Conservation (phyloP, 1,140 invertebrate genomes). For the Micrasema longulum region DNA sequence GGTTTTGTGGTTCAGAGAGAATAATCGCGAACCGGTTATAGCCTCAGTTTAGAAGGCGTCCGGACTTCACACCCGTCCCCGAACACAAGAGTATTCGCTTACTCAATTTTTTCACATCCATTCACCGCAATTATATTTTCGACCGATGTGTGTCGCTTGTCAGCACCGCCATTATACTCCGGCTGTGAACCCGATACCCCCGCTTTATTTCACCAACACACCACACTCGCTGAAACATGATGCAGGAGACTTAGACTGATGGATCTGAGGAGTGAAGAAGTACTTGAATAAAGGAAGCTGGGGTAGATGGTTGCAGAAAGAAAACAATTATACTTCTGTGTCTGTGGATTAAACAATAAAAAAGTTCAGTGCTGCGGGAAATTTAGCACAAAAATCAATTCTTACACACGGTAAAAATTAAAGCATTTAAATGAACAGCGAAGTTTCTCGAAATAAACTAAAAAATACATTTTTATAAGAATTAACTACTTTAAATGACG, state of each 20-base stretch:
- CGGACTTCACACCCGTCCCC: slow-evolving; percentile 22
- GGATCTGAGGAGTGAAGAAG: not conserved
- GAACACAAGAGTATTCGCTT: slow-evolving; percentile 15
- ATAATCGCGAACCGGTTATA: slow-evolving; percentile 2
- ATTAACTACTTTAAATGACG: no score
- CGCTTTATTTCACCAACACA: slow-evolving; percentile 45
- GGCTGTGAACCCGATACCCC: slow-evolving; percentile 52
- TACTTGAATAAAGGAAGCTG: not conserved
- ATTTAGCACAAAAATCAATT: no score
- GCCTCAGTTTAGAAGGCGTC: slow-evolving; percentile 19
- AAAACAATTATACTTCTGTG: no score
- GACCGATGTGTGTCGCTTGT: slow-evolving; percentile 23
- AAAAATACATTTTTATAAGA: no score
- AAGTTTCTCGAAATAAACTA: no score
- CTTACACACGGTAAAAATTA: no score
- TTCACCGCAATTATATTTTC: slow-evolving; percentile 31
- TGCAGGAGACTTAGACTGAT: slow-evolving; percentile 45
- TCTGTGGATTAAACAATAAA: no score
- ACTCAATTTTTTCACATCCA: slow-evolving; percentile 15
- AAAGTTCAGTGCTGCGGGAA: no score
- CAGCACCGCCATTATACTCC: slow-evolving; percentile 42
- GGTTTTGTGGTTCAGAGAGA: slow-evolving; percentile 4
- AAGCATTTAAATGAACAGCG: no score
- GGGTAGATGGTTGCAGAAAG: no score
- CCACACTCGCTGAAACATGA: slow-evolving; percentile 49